Evolutionary conservation across 2,888 invertebrate species (phyloP).

Genomic region (Phrixothrix hirtus): DNA sequence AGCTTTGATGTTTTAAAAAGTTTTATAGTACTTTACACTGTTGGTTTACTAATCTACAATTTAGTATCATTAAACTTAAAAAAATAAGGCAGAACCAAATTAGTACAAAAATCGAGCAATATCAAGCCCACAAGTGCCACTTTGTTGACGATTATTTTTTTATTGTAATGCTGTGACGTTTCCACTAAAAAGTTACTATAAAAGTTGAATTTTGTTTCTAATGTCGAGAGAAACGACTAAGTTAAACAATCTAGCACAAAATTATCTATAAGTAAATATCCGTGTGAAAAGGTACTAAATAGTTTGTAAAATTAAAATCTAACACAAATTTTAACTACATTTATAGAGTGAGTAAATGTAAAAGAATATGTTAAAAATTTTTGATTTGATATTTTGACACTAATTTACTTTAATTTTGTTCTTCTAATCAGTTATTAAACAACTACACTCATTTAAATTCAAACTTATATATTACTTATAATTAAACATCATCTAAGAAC

Average conservation of each 20-base stretch:
- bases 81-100: slow-evolving; percentile 2
- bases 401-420: too few species aligned
- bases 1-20: slow-evolving; percentile 8
- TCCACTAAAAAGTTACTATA: slow-evolving; percentile 14
- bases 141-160: slow-evolving; percentile 10
- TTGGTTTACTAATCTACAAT: slow-evolving; percentile 1
- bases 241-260: too few species aligned
- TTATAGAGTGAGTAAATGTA: slow-evolving; percentile 22
- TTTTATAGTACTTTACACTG: slow-evolving; percentile 7
- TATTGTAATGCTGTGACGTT: slow-evolving; percentile 20
- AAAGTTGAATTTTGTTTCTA: slow-evolving; percentile 8
- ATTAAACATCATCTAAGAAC: too few species aligned
- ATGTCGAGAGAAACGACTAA: slow-evolving; percentile 11
- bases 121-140: slow-evolving; percentile 6
- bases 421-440: too few species aligned
- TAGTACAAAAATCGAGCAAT: slow-evolving; percentile 15
- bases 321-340: too few species aligned
- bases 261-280: slow-evolving; percentile 31
- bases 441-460: too few species aligned
- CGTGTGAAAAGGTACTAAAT: slow-evolving; percentile 33
- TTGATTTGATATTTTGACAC: too few species aligned
- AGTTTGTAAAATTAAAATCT: too few species aligned
- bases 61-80: not conserved
- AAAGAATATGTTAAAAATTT: slow-evolving; percentile 24
- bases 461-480: too few species aligned